Evolutionary conservation across 1,140 invertebrate species (phyloP), one percentile per base, ranked within the genome.

Genomic region (Drosophila pseudoobscura): DNA sequence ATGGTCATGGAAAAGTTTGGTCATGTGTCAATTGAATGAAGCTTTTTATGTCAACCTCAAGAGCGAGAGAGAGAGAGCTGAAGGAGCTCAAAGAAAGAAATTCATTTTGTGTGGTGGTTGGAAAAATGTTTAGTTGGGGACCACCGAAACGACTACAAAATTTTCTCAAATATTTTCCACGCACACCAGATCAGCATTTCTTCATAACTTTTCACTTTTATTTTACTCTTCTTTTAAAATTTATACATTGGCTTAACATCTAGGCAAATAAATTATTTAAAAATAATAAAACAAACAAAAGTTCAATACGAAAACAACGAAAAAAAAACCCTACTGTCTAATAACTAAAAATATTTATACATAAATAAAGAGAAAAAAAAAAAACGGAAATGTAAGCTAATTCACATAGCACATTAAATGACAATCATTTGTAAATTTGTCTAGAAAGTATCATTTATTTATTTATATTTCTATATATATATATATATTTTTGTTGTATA

Each of bases 221-320:
- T 63, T 64, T 66, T 44, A 63, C 47, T 57, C 46, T 61, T 55
- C 26, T 60, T 80, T 51, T 70, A 65, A 55, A 56, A 26, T 17
- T 51, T 62, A 54, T 73, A 62, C 31, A 26, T 55, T 63, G 22
- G 61, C 66, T 80, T 78, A 22, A 11, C 41, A 47, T 11, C 57
- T 75, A 75, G 3, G 11, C 46, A 41, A 87, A 88, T 88, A 88
- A 88, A 88, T 83, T 64, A 82, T 58, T 76, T 88, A 88, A 82
- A 87, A 87, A 60, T 88, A 88, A 79, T 68, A 74, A 88, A 88
- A 87, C 75, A 88, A 88, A 88, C 78, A 85, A 64, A 76, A 74
- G 62, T 46, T 72, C 24, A 73, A 74, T 78, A 62, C 11, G 41
- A 53, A 66, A 84, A 84, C 78, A 88, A 88, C 82, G 68, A 65